A percentile compares a stretch with the other conserved stretches of the same genome.
Conservation (phyloP, 2,113 vertebrate species). For the Chlorocebus sabaeus region DNA sequence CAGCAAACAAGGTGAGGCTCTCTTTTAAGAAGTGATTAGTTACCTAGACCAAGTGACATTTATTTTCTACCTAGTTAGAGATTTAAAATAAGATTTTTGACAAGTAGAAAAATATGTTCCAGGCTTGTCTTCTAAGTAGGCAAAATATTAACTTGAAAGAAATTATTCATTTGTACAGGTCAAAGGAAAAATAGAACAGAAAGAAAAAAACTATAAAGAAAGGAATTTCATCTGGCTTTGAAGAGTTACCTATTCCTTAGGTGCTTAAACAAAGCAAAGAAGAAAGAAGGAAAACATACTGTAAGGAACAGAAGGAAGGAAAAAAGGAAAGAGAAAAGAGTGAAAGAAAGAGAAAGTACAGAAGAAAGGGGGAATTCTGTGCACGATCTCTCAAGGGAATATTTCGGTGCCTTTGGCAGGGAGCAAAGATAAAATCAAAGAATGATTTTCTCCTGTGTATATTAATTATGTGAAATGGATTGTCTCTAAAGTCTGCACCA, state of each 20-base stretch:
- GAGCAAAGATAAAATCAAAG: background rate
- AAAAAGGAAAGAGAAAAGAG: no score
- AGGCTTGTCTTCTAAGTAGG: background rate
- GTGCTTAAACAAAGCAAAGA: background rate
- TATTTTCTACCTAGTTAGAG: background rate
- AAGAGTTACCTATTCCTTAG: background rate
- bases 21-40: background rate
- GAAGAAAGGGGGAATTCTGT: rapidly evolving
- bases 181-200: background rate
- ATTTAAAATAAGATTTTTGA: background rate
- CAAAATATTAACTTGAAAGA: conserved; percentile 11
- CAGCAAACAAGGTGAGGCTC: background rate
- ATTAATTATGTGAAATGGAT: background rate
- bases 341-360: rapidly evolving
- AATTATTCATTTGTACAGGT: background rate
- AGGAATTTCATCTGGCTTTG: background rate
- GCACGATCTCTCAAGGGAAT: background rate
- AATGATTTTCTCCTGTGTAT: background rate
- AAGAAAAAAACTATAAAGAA: background rate
- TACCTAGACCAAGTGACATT: background rate
- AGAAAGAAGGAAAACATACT: background rate
- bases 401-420: background rate
- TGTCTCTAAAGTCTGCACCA: background rate
- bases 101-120: conserved; percentile 5
- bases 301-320: no score